These are phyloP conservation scores for Chaetophractus vellerosus DNA, from an alignment of 2,797 vertebrate genomes.

Conservation along the genomic window DNA sequence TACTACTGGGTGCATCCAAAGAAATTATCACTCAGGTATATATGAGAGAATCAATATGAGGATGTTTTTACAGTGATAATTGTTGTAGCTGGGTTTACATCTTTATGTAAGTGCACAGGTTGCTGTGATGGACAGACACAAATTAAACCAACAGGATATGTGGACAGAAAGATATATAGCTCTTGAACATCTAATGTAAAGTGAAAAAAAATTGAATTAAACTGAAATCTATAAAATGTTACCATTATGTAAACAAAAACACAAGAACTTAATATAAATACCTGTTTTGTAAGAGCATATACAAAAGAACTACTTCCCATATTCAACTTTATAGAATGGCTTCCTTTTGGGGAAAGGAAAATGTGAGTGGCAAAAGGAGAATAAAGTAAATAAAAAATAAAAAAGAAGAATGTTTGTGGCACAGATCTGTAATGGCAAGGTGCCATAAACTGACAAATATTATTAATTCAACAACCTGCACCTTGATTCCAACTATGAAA, in stretches of 20 bases:
- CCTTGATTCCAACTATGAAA: neutral
- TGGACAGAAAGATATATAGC: neutral
- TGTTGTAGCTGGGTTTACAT: neutral
- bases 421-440: neutral
- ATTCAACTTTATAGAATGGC: neutral
- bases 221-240: neutral
- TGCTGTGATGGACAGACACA: neutral
- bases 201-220: neutral
- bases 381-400: neutral
- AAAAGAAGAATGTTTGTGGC: neutral
- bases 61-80: neutral
- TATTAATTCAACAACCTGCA: neutral
- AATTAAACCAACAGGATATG: neutral
- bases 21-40: neutral
- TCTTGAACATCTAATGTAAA: neutral
- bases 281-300: constrained; percentile 16
- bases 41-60: neutral
- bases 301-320: neutral
- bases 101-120: neutral
- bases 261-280: neutral
- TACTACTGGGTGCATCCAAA: neutral
- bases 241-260: constrained; percentile 30
- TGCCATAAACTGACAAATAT: neutral
- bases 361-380: neutral
- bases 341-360: neutral